phyloP scores from a whole-genome alignment of 2,888 invertebrate species.

The Apotomis betuletana region DNA sequence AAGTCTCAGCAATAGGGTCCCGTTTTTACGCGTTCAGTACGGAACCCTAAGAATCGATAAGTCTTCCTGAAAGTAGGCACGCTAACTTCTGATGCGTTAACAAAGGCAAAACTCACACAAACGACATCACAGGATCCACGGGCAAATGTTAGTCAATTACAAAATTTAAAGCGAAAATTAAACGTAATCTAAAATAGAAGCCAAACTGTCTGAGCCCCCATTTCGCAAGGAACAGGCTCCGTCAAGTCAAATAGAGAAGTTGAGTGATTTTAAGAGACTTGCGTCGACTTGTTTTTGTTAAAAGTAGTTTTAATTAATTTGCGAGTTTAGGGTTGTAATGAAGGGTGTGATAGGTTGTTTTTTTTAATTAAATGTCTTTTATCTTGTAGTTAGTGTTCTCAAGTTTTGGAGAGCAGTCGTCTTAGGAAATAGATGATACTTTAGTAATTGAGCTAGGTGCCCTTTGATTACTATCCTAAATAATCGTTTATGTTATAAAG shows the following conservation, averaged over 20 bases:
- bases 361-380: conserved; percentile 18
- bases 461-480: too few species aligned
- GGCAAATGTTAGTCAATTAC: conserved; percentile 4
- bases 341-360: conserved; percentile 23
- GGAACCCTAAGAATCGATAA: too few species aligned
- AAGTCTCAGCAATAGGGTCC: too few species aligned
- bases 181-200: conserved; percentile 4
- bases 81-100: too few species aligned
- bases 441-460: too few species aligned
- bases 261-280: conserved; percentile 27
- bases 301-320: conserved; percentile 39
- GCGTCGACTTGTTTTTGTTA: conserved; percentile 25
- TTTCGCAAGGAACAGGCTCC: conserved; percentile 13
- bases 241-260: conserved; percentile 25
- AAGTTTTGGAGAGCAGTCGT: too few species aligned
- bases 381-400: not conserved
- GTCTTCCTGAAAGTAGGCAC: too few species aligned
- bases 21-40: too few species aligned
- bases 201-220: not conserved
- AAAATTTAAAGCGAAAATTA: not conserved
- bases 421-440: too few species aligned
- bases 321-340: conserved; percentile 7
- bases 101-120: too few species aligned
- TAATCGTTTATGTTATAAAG: too few species aligned
- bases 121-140: not conserved